Evolutionary conservation across 1,140 invertebrate species (phyloP).

Genomic region (Drosophila micromelanica): DNA sequence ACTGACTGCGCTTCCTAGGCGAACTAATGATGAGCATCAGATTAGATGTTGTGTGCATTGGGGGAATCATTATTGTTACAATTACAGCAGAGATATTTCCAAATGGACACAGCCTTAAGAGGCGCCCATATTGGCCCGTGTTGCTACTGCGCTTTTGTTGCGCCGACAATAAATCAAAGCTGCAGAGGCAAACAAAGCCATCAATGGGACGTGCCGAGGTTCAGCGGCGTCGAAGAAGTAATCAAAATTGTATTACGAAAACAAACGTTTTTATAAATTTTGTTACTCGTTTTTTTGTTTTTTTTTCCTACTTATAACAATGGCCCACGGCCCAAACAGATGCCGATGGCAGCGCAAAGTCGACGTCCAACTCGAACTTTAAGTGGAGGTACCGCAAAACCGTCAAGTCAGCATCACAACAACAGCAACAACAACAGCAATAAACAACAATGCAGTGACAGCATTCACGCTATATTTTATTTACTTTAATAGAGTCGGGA

Average conservation of each 20-base stretch:
- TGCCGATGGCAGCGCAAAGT: slow-evolving; percentile 12
- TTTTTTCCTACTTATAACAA: slow-evolving; percentile 61
- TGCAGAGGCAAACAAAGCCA: slow-evolving; percentile 52
- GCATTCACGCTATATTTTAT: slow-evolving; percentile 74
- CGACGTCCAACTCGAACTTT: slow-evolving; percentile 32
- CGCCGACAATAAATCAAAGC: slow-evolving; percentile 71
- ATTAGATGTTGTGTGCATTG: slow-evolving; percentile 17
- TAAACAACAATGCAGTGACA: slow-evolving; percentile 46
- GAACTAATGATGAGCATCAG: slow-evolving; percentile 32
- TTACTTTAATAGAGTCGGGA: slow-evolving; percentile 73
- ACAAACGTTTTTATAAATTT: slow-evolving; percentile 78
- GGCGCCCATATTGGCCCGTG: slow-evolving; percentile 43
- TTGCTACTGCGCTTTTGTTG: slow-evolving; percentile 50
- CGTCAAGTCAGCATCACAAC: slow-evolving; percentile 61
- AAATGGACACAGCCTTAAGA: slow-evolving; percentile 47
- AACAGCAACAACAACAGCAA: slow-evolving; percentile 39
- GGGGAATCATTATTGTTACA: slow-evolving; percentile 68
- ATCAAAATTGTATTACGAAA: slow-evolving; percentile 83
- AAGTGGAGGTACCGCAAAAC: slow-evolving; percentile 56
- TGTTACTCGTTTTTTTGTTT: slow-evolving; percentile 13
- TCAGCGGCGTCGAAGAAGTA: slow-evolving; percentile 73
- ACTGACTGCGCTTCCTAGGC: slow-evolving; percentile 28
- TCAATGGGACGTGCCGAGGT: slow-evolving; percentile 52
- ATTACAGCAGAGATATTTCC: slow-evolving; percentile 64
- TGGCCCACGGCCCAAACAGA: slow-evolving; percentile 32